Evolutionary conservation across 2,888 invertebrate species (phyloP).

Genomic region (Drosophila percnosoma): DNA sequence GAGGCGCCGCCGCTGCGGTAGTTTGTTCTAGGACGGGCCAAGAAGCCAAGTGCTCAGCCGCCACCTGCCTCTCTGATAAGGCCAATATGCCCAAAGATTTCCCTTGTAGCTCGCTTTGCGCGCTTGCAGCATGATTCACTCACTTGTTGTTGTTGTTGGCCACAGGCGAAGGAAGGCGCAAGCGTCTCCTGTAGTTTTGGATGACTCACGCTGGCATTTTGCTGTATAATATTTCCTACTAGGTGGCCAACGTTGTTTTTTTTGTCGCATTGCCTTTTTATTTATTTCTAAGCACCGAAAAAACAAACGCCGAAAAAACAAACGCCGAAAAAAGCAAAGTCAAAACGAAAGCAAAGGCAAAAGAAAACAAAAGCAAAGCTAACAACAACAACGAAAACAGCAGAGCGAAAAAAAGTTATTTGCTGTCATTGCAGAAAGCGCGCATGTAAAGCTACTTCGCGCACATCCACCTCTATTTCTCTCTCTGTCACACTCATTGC

Average conservation of each 20-base stretch:
- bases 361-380: neutral
- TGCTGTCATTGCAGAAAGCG: constrained; percentile 45
- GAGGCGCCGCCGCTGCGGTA: constrained; percentile 56
- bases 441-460: constrained; percentile 32
- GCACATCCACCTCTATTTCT: neutral
- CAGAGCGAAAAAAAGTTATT: constrained; percentile 6
- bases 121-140: constrained; percentile 66
- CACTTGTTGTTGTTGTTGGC: neutral
- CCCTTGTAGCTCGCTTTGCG: constrained; percentile 48
- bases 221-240: constrained; percentile 31
- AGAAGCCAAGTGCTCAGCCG: constrained; percentile 40
- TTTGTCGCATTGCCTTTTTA: constrained; percentile 41
- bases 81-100: constrained; percentile 41
- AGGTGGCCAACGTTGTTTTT: constrained; percentile 60
- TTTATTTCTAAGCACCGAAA: constrained; percentile 11
- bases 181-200: constrained; percentile 15
- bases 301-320: constrained; percentile 8
- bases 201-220: constrained; percentile 56
- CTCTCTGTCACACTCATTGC: constrained; percentile 1
- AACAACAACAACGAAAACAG: constrained; percentile 17
- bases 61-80: constrained; percentile 63
- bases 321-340: constrained; percentile 1
- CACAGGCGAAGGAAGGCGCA: constrained; percentile 12
- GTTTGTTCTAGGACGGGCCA: constrained; percentile 49
- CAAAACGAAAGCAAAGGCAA: constrained; percentile 14